phyloP scores from a whole-genome alignment of 2,113 vertebrate species.

The Gyps fulvus region DNA sequence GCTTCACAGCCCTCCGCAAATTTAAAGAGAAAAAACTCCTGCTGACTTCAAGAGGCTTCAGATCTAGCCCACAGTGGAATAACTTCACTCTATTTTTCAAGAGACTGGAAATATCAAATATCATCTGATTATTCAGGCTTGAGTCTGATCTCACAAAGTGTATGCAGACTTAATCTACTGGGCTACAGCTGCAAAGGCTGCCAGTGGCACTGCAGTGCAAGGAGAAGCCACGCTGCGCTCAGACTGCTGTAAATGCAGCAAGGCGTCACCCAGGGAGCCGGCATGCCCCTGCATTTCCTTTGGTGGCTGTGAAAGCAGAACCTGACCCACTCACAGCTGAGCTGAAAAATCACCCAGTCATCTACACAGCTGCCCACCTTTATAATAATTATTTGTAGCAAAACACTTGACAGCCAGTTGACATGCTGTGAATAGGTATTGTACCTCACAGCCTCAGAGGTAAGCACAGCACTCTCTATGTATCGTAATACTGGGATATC shows the following conservation, averaged over 20 bases:
- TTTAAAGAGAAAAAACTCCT: neutral
- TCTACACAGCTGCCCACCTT: neutral
- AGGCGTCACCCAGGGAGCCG: neutral
- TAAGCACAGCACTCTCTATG: neutral
- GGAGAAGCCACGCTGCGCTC: neutral
- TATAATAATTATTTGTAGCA: neutral
- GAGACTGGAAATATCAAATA: neutral
- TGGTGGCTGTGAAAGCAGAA: neutral
- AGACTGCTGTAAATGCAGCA: neutral
- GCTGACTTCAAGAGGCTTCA: slow-evolving; percentile 11
- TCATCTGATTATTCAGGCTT: neutral
- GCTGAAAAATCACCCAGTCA: neutral
- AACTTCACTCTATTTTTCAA: neutral
- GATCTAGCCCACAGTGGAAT: neutral
- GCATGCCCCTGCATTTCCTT: fast-evolving
- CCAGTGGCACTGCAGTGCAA: neutral
- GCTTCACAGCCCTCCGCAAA: neutral
- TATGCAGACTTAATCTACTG: neutral
- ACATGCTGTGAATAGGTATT: neutral
- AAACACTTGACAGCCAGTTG: neutral
- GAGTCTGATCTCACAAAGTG: neutral
- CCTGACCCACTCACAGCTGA: neutral
- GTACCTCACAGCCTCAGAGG: neutral
- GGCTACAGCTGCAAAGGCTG: neutral
- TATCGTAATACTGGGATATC: slow-evolving; percentile 8